These are phyloP conservation scores for Oryzias woworae DNA, from an alignment of 2,113 vertebrate genomes.

Conservation along the genomic window DNA sequence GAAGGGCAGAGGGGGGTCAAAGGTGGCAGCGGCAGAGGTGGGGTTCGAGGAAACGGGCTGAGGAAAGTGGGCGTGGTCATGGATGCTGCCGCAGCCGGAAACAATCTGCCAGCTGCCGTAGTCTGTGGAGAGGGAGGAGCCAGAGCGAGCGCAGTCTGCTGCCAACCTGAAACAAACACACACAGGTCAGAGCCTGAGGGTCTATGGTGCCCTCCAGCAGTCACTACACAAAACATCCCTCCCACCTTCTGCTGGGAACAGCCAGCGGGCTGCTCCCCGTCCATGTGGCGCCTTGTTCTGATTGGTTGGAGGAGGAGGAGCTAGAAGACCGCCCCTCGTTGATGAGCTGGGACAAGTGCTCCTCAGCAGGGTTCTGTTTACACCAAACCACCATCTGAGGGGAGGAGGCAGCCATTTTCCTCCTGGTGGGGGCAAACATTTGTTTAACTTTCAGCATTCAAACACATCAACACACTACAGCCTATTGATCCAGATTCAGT, in stretches of 20 bases:
- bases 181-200: background rate
- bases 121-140: slow-evolving; percentile 96
- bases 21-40: slow-evolving; percentile 37
- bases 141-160: slow-evolving; percentile 86
- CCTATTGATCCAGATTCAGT: too few species aligned
- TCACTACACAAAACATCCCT: background rate
- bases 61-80: slow-evolving; percentile 86
- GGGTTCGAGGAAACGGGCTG: slow-evolving; percentile 55
- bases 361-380: slow-evolving; percentile 80
- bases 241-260: slow-evolving; percentile 91
- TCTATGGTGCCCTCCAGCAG: background rate
- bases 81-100: slow-evolving; percentile 96
- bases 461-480: too few species aligned
- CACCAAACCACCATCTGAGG: slow-evolving; percentile 87
- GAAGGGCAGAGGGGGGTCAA: slow-evolving; percentile 89
- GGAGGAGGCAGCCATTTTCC: slow-evolving; percentile 84
- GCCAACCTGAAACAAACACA: slow-evolving; percentile 79
- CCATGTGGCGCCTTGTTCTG: slow-evolving; percentile 83
- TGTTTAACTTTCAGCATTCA: too few species aligned
- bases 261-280: slow-evolving; percentile 94
- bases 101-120: slow-evolving; percentile 99
- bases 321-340: slow-evolving; percentile 88
- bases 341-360: slow-evolving; percentile 75
- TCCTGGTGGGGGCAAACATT: slow-evolving; percentile 73
- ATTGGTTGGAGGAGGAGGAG: slow-evolving; percentile 94